Percentiles rank a stretch among this genome's conserved stretches.
phyloP scores from a whole-genome alignment of 2,113 vertebrate genomes.

The Periophthalmodon schlosseri region DNA sequence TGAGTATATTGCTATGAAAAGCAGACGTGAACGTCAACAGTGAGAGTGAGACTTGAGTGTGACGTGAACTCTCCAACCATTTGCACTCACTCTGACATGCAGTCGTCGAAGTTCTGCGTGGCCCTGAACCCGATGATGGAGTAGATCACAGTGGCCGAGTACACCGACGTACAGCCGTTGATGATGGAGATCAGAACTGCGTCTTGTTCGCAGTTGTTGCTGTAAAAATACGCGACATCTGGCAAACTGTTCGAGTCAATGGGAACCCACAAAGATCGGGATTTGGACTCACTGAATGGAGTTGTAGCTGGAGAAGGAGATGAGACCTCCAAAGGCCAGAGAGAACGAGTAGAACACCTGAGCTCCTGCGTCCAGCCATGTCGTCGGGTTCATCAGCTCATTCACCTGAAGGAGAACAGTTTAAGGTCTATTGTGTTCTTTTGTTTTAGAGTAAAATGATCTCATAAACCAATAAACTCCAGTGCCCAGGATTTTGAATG shows the following conservation, averaged over 20 bases:
- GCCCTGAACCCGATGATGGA: constrained; percentile 97
- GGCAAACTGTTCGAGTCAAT: neutral
- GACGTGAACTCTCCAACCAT: neutral
- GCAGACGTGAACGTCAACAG: neutral
- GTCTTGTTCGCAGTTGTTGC: constrained; percentile 95
- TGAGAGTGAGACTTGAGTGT: neutral
- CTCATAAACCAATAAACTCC: too few relatives aligned
- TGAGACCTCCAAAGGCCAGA: constrained; percentile 93
- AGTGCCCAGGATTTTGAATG: neutral
- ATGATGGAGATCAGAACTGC: constrained; percentile 89
- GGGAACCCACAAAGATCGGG: neutral
- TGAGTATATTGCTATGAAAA: constrained; percentile 71
- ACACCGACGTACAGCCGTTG: constrained; percentile 93
- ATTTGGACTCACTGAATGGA: constrained; percentile 87
- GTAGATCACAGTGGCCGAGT: constrained; percentile 91
- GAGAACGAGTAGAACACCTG: constrained; percentile 98
- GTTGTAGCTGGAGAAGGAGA: constrained; percentile 99
- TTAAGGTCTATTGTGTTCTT: neutral
- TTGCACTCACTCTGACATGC: constrained; percentile 62
- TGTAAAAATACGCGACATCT: constrained; percentile 42
- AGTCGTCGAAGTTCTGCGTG: constrained; percentile 85
- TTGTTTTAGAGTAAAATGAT: neutral
- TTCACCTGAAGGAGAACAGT: constrained; percentile 72
- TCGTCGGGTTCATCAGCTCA: constrained; percentile 86
- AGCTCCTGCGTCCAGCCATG: constrained; percentile 94